A percentile compares a stretch with the other conserved stretches of the same genome.
Conservation (phyloP, 2,888 invertebrate genomes). For the Acronicta psi region DNA sequence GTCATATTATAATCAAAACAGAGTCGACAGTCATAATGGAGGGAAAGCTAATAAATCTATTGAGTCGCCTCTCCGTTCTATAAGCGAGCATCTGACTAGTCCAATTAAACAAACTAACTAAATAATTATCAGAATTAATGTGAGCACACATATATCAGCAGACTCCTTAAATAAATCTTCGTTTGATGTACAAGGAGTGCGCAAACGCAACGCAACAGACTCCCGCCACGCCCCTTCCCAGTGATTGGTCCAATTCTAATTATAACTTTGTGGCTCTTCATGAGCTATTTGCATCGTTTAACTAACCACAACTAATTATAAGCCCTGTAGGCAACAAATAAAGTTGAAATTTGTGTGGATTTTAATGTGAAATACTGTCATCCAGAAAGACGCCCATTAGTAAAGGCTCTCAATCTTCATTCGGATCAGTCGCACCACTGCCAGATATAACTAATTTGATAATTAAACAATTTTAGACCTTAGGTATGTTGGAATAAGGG, state of each 20-base stretch:
- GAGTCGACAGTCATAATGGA: slow-evolving; percentile 49
- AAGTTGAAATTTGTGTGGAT: slow-evolving; percentile 34
- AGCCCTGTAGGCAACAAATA: slow-evolving; percentile 46
- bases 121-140: slow-evolving; percentile 89
- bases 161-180: slow-evolving; percentile 81
- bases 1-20: slow-evolving; percentile 48
- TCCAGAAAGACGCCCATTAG: slow-evolving; percentile 87
- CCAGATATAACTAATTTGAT: slow-evolving; percentile 68
- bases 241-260: slow-evolving; percentile 85
- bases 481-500: slow-evolving; percentile 54
- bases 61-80: slow-evolving; percentile 58
- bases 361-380: slow-evolving; percentile 78
- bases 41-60: slow-evolving; percentile 59
- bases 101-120: slow-evolving; percentile 86
- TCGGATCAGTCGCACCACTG: slow-evolving; percentile 66
- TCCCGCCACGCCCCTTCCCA: slow-evolving; percentile 73
- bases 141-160: slow-evolving; percentile 78
- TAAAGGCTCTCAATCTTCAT: slow-evolving; percentile 84
- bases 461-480: slow-evolving; percentile 60
- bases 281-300: slow-evolving; percentile 87
- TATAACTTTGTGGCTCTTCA: slow-evolving; percentile 78
- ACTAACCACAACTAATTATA: slow-evolving; percentile 50
- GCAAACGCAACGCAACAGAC: slow-evolving; percentile 73
- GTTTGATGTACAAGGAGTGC: slow-evolving; percentile 75
- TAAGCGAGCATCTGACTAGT: slow-evolving; percentile 71